Evolutionary conservation across 2,888 invertebrate species (phyloP).

Genomic region (Drosophila kuntzei): DNA sequence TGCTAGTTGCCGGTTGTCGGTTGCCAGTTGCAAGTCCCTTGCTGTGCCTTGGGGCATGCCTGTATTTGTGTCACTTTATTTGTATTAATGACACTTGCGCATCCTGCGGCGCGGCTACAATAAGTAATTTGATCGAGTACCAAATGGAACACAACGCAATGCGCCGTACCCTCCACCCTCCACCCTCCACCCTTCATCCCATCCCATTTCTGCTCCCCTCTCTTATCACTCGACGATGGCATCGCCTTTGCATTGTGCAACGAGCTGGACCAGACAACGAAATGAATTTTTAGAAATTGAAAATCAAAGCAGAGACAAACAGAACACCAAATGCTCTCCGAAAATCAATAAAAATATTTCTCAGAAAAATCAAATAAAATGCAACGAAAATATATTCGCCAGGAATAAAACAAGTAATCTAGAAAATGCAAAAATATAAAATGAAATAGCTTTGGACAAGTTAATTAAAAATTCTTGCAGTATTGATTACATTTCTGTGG

Average conservation of each 20-base stretch:
- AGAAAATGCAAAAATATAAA: background rate
- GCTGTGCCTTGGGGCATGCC: conserved; percentile 35
- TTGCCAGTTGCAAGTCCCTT: background rate
- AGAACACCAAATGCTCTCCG: conserved; percentile 10
- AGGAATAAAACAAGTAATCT: background rate
- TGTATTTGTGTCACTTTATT: conserved; percentile 78
- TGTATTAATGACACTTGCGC: conserved; percentile 80
- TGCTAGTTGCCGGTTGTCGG: background rate
- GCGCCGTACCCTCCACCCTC: conserved; percentile 6
- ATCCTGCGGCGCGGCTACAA: conserved; percentile 77
- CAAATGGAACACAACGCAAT: conserved; percentile 38
- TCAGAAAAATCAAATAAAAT: background rate
- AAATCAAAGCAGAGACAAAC: background rate
- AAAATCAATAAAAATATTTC: background rate
- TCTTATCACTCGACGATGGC: conserved; percentile 37
- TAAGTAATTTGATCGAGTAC: conserved; percentile 80
- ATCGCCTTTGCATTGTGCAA: conserved; percentile 63
- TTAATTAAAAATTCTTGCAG: background rate
- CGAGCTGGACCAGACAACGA: conserved; percentile 56
- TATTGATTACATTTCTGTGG: background rate
- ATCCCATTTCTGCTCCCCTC: background rate
- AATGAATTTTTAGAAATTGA: conserved; percentile 62
- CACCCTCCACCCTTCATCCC: background rate
- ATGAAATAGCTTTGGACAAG: background rate
- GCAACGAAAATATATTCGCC: background rate